Percentiles rank a stretch among this genome's conserved stretches.
Conservation (phyloP, 2,888 invertebrate species). For the Sesia bembeciformis region DNA sequence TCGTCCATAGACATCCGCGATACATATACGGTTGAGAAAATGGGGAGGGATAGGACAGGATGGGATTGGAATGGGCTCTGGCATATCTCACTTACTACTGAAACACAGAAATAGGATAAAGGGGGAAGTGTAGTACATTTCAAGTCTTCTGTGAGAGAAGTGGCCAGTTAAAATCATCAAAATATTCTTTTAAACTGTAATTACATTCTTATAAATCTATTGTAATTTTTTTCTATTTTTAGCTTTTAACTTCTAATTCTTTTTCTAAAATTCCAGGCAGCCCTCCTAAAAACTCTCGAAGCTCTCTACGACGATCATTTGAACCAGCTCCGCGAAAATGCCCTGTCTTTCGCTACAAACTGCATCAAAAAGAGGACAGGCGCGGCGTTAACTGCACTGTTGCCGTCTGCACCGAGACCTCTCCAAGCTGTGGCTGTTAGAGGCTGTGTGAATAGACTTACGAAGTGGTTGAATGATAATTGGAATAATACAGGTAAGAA, state of each 20-base stretch:
- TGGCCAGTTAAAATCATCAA: no score
- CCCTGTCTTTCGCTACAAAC: slow-evolving; percentile 12
- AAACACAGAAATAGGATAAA: no score
- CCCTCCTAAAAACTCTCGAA: slow-evolving; percentile 20
- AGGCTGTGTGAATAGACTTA: slow-evolving; percentile 16
- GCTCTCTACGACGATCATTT: slow-evolving; percentile 28
- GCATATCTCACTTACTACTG: no score
- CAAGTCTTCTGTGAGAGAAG: no score
- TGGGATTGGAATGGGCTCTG: no score
- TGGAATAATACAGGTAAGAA: slow-evolving; percentile 24
- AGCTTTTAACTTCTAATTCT: neutral
- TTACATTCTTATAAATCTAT: no score
- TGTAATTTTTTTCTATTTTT: no score
- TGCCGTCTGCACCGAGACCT: slow-evolving; percentile 34
- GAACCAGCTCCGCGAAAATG: slow-evolving; percentile 14
- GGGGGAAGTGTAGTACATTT: no score
- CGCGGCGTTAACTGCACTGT: slow-evolving; percentile 34
- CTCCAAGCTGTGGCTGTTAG: slow-evolving; percentile 27
- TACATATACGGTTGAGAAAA: no score
- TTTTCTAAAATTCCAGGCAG: slow-evolving; percentile 16
- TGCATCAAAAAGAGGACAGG: slow-evolving; percentile 17
- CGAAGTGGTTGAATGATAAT: slow-evolving; percentile 38
- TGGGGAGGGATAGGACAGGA: no score
- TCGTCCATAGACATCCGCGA: no score
- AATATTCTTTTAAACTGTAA: no score